Conservation (phyloP, 2,113 vertebrate genomes). For the Uria aalge region DNA sequence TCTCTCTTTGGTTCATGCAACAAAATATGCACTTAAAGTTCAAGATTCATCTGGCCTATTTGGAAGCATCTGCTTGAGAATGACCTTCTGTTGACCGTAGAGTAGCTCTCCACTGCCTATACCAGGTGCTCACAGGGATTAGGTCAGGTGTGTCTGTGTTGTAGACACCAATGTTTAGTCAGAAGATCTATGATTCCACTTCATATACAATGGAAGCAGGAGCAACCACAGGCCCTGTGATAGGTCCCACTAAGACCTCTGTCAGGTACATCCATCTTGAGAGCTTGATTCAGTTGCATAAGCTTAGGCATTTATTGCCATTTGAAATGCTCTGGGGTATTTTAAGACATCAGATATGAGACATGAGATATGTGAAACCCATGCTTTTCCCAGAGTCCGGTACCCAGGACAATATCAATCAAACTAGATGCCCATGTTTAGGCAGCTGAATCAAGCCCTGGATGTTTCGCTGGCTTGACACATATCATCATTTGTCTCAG, state of each 20-base stretch:
- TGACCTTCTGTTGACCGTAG: neutral
- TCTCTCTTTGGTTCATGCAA: neutral
- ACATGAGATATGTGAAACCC: neutral
- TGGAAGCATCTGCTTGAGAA: neutral
- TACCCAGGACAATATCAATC: neutral
- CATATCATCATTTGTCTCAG: rapidly evolving
- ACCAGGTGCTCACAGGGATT: neutral
- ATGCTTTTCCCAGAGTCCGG: neutral
- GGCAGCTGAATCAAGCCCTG: neutral
- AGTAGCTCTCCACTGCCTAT: neutral
- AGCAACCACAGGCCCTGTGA: neutral
- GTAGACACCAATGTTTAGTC: neutral
- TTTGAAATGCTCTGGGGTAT: neutral
- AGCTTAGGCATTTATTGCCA: neutral
- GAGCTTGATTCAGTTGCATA: neutral
- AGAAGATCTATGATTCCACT: neutral
- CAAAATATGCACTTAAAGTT: neutral
- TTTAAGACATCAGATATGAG: neutral
- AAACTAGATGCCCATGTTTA: neutral
- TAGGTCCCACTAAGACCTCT: neutral
- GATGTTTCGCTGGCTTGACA: neutral
- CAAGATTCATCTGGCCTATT: neutral
- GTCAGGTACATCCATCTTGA: neutral
- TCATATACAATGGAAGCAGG: neutral
- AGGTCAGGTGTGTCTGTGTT: neutral